phyloP scores from a whole-genome alignment of 1,140 invertebrate genomes.

The Lepidurus arcticus region DNA sequence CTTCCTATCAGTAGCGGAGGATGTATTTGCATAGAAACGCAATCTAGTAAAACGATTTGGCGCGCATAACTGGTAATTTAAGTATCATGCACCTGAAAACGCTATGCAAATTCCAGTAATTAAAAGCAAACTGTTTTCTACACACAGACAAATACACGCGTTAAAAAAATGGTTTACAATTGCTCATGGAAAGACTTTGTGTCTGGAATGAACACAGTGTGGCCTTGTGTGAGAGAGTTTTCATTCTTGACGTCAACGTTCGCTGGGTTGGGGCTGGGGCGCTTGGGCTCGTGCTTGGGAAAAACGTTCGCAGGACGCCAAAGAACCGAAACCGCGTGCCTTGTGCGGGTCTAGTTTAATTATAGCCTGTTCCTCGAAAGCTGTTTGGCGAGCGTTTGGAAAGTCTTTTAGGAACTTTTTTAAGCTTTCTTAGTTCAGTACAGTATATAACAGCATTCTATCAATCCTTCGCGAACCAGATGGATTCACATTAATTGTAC shows the following conservation, averaged over 20 bases:
- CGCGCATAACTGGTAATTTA: no score
- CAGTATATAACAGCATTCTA: neutral
- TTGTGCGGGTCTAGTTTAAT: neutral
- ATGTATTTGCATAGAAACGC: no score
- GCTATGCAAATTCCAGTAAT: no score
- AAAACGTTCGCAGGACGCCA: neutral
- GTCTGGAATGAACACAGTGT: neutral
- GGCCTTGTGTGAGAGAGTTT: neutral
- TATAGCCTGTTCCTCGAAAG: conserved; percentile 5
- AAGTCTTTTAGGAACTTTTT: neutral
- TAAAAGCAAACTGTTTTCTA: no score
- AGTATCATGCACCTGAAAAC: no score
- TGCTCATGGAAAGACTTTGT: conserved; percentile 17
- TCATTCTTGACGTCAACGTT: neutral
- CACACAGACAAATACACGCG: no score
- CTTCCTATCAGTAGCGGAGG: no score
- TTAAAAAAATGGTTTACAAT: neutral
- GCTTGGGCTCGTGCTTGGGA: neutral
- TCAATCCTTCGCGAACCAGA: no score
- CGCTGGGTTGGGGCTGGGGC: neutral
- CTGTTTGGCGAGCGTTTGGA: neutral
- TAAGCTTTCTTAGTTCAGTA: neutral
- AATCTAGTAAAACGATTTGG: no score
- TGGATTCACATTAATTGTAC: no score
- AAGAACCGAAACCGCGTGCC: neutral